A percentile compares a stretch with the other conserved stretches of the same genome.
Conservation (phyloP, 2,797 vertebrate species). For the Phoebastria nigripes region DNA sequence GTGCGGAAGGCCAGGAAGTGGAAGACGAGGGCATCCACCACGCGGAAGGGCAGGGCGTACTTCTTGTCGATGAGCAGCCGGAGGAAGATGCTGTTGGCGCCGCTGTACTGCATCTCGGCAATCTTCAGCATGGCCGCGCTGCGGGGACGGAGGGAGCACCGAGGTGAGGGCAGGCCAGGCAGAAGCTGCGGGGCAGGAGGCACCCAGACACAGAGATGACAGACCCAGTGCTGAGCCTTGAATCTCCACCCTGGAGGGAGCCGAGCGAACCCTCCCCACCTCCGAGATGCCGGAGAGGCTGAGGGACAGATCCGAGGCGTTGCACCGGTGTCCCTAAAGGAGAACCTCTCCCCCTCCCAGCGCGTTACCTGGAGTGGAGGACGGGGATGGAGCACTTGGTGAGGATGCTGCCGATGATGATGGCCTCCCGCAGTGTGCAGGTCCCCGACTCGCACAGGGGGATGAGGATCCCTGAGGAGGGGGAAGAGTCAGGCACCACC, state of each 20-base stretch:
- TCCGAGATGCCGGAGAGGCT: accelerated
- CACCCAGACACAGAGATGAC: not conserved
- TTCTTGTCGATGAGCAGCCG: slow-evolving; percentile 95
- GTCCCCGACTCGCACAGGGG: slow-evolving; percentile 94
- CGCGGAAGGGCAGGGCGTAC: slow-evolving; percentile 96
- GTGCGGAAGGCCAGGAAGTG: slow-evolving; percentile 93
- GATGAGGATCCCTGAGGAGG: slow-evolving; percentile 86
- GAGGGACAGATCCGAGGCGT: accelerated
- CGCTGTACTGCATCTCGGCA: slow-evolving; percentile 95
- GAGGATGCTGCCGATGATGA: slow-evolving; percentile 95
- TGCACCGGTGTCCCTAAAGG: accelerated
- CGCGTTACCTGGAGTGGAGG: slow-evolving; percentile 89
- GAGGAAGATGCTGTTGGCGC: slow-evolving; percentile 97
- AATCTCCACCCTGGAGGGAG: not conserved
- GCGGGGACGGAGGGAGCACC: not conserved
- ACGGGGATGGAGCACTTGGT: slow-evolving; percentile 95
- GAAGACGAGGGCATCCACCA: slow-evolving; percentile 91
- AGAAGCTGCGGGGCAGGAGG: not conserved
- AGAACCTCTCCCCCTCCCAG: not conserved
- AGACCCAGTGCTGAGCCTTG: accelerated
- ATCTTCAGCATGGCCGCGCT: slow-evolving; percentile 96
- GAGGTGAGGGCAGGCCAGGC: not conserved
- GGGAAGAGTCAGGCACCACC: accelerated
- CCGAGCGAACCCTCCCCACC: not conserved
- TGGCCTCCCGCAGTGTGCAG: slow-evolving; percentile 91